Evolutionary conservation across 2,888 invertebrate species (phyloP).

Genomic region (Melipona bicolor): DNA sequence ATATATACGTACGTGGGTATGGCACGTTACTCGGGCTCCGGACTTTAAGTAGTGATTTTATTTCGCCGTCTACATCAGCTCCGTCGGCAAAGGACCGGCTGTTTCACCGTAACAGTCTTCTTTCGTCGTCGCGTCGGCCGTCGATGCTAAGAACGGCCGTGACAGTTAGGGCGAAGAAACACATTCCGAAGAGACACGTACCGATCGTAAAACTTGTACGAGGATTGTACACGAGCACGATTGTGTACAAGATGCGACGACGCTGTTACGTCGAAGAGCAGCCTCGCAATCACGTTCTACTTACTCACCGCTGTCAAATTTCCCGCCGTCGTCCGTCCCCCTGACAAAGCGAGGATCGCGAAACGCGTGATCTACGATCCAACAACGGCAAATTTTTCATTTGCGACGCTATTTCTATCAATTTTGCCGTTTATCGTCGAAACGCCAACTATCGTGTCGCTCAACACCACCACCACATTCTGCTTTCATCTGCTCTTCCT

Average conservation of each 20-base stretch:
- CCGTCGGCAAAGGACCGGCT: background rate
- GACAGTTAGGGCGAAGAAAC: conserved; percentile 47
- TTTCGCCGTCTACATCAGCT: conserved; percentile 32
- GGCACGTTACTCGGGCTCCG: conserved; percentile 27
- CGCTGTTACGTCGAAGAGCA: conserved; percentile 32
- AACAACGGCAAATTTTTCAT: background rate
- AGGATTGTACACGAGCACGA: conserved; percentile 30
- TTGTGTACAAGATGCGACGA: conserved; percentile 14
- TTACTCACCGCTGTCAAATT: conserved; percentile 40
- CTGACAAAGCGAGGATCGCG: background rate
- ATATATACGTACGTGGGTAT: no score
- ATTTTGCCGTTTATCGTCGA: no score
- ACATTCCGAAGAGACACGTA: conserved; percentile 56
- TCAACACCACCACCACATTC: no score
- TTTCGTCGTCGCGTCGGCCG: background rate
- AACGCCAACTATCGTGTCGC: no score
- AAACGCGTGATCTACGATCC: background rate
- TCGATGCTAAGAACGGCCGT: background rate
- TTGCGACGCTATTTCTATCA: background rate
- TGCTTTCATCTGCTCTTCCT: no score
- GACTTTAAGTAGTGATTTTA: conserved; percentile 55
- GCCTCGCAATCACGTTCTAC: conserved; percentile 25
- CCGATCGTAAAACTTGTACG: conserved; percentile 63
- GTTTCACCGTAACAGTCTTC: conserved; percentile 46
- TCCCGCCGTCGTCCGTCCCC: background rate